These are phyloP conservation scores for Catharus minimus DNA, from an alignment of 2,113 vertebrate species.

Conservation along the genomic window DNA sequence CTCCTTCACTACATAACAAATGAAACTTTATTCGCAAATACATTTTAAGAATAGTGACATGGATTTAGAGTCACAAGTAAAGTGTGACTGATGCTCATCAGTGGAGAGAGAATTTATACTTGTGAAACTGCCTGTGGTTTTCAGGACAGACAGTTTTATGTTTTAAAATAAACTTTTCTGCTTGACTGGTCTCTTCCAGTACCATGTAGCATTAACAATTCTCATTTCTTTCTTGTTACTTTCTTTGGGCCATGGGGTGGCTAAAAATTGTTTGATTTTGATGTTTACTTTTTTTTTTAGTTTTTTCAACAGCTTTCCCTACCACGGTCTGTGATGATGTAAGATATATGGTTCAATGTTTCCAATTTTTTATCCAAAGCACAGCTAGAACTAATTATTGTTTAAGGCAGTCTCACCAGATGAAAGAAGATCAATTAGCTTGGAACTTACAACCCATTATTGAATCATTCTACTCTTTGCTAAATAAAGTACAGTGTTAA, in stretches of 20 bases:
- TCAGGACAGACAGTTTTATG: constrained; percentile 6
- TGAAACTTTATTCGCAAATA: constrained; percentile 27
- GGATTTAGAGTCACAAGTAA: constrained; percentile 25
- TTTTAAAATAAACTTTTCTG: constrained; percentile 26
- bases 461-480: neutral
- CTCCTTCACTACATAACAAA: neutral
- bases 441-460: neutral
- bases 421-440: neutral
- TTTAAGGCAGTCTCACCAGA: neutral
- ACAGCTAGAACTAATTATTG: neutral
- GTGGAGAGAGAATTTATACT: constrained; percentile 21
- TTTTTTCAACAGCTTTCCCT: neutral
- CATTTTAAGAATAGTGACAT: constrained; percentile 33
- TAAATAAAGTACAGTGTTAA: neutral
- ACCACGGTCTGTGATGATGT: neutral
- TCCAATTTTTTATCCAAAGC: neutral
- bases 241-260: neutral
- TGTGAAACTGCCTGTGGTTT: neutral
- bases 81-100: constrained; percentile 28
- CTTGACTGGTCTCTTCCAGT: neutral
- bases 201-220: neutral
- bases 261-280: neutral
- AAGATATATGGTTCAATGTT: neutral
- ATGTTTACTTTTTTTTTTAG: neutral
- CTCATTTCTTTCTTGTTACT: neutral